Percentiles rank a stretch among this genome's conserved stretches.
Evolutionary conservation across 2,888 invertebrate genomes (phyloP).

Genomic region (Synergus japonicus): DNA sequence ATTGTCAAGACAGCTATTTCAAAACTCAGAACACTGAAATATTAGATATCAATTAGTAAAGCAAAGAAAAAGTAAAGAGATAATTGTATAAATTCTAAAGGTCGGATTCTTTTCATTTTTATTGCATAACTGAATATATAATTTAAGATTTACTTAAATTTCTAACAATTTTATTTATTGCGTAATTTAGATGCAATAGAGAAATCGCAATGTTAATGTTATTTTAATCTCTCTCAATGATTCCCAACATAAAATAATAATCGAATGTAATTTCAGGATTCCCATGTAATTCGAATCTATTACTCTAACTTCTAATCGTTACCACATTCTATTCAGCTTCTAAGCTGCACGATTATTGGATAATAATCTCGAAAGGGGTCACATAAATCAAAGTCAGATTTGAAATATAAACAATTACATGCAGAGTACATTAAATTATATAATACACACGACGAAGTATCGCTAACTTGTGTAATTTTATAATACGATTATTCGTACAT

Average conservation of each 20-base stretch:
- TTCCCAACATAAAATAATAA: background rate
- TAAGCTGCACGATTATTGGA: slow-evolving; percentile 42
- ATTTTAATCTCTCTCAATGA: background rate
- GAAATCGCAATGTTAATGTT: background rate
- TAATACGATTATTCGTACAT: slow-evolving; percentile 5
- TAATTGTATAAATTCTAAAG: background rate
- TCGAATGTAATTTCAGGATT: background rate
- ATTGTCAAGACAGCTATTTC: background rate
- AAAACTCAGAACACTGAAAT: background rate
- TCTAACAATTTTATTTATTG: too few species aligned
- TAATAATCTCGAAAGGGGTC: slow-evolving; percentile 41
- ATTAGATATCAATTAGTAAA: background rate
- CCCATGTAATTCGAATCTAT: background rate
- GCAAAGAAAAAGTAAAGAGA: background rate
- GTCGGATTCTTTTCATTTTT: background rate
- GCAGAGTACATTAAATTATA: background rate
- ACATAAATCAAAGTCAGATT: slow-evolving; percentile 38
- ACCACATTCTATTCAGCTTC: background rate
- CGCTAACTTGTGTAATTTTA: background rate
- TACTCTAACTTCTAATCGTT: background rate
- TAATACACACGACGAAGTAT: background rate
- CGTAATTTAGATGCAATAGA: background rate
- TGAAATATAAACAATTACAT: background rate
- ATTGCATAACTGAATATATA: background rate
- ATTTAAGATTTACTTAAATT: too few species aligned